Conservation (phyloP, 1,140 invertebrate species). For the Eurosta solidaginis region DNA sequence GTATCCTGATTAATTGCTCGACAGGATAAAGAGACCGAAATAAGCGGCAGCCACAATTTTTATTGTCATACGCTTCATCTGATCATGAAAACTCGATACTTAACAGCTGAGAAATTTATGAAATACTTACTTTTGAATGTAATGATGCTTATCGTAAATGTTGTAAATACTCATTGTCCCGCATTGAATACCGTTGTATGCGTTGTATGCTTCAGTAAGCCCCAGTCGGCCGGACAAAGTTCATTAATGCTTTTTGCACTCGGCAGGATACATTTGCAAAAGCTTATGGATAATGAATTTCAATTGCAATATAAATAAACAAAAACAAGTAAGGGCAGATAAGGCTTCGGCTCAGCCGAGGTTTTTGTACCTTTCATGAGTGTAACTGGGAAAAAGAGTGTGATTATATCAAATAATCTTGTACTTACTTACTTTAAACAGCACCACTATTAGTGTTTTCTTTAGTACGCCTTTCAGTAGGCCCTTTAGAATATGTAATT, state of each 20-base stretch:
- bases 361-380: too few relatives aligned
- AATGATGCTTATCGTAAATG: constrained; percentile 16
- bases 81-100: constrained; percentile 14
- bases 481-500: too few relatives aligned
- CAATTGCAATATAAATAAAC: constrained; percentile 11
- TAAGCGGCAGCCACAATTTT: not conserved
- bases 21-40: not conserved
- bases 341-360: too few relatives aligned
- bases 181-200: not conserved
- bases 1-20: constrained; percentile 12
- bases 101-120: constrained; percentile 20
- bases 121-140: not conserved
- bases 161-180: not conserved
- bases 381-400: too few relatives aligned
- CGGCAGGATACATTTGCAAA: not conserved
- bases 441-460: too few relatives aligned
- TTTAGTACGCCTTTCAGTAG: too few relatives aligned
- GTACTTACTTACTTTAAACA: too few relatives aligned
- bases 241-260: constrained; percentile 7
- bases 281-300: not conserved
- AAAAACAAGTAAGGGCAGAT: not conserved
- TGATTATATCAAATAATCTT: too few relatives aligned
- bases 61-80: constrained; percentile 8
- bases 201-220: not conserved
- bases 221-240: not conserved